phyloP scores from a whole-genome alignment of 1,140 invertebrate genomes.

The Mizuhopecten yessoensis region DNA sequence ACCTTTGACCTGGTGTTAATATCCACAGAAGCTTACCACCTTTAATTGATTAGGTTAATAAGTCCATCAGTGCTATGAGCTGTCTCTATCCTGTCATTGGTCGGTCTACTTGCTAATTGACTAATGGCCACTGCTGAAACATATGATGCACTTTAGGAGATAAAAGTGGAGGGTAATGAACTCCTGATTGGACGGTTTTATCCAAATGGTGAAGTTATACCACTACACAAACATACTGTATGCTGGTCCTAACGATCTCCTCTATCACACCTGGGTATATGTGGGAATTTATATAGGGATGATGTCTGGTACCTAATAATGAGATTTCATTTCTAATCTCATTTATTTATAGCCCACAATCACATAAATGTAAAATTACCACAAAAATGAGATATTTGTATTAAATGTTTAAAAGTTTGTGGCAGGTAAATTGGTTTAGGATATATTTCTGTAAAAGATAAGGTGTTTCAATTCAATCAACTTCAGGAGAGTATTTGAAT shows the following conservation, averaged over 20 bases:
- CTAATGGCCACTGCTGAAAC: background rate
- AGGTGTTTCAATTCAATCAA: background rate
- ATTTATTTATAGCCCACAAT: background rate
- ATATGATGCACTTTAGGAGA: conserved; percentile 6
- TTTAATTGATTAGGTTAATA: conserved; percentile 23
- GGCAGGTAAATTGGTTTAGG: background rate
- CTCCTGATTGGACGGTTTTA: background rate
- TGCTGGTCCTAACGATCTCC: background rate
- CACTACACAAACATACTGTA: background rate
- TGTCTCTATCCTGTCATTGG: background rate
- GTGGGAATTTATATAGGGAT: background rate
- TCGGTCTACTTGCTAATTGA: background rate
- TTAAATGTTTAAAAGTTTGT: background rate
- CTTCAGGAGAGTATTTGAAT: background rate
- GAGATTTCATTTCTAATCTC: background rate
- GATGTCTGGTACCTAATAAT: background rate
- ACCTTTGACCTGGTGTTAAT: conserved; percentile 8
- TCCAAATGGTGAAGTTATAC: background rate
- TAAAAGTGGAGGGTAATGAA: conserved; percentile 16
- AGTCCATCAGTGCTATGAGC: background rate
- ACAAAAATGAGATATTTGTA: background rate
- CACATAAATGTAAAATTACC: background rate
- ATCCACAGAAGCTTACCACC: background rate
- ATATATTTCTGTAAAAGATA: background rate
- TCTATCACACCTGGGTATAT: background rate